phyloP scores from a whole-genome alignment of 2,888 invertebrate species.

The Dasypolia templi region DNA sequence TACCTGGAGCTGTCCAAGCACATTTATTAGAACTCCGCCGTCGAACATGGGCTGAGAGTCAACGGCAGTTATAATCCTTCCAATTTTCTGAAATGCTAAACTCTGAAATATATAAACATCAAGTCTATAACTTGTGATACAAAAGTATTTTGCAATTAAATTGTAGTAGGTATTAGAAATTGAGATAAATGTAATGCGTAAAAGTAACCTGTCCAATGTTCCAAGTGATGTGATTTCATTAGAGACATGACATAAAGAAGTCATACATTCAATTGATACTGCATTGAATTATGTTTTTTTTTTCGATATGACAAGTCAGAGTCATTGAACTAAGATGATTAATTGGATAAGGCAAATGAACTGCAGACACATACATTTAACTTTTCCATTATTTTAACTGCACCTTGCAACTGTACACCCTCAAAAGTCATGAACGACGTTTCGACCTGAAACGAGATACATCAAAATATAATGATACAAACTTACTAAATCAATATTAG shows the following conservation, averaged over 20 bases:
- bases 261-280: conserved; percentile 23
- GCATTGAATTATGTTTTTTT: conserved; percentile 5
- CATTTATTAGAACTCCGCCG: conserved; percentile 98
- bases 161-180: conserved; percentile 4
- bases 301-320: conserved; percentile 16
- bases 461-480: conserved; percentile 31
- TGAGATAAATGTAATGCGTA: conserved; percentile 52
- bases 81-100: conserved; percentile 97
- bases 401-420: conserved; percentile 97
- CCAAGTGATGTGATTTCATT: conserved; percentile 4
- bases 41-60: conserved; percentile 99
- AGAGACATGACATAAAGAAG: neutral
- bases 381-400: conserved; percentile 98
- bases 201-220: conserved; percentile 18
- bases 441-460: conserved; percentile 92
- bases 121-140: neutral
- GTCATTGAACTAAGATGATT: conserved; percentile 38
- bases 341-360: conserved; percentile 43
- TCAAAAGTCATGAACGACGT: conserved; percentile 99
- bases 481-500: conserved; percentile 6
- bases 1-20: conserved; percentile 98
- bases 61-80: conserved; percentile 96
- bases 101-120: conserved; percentile 91
- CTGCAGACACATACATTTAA: conserved; percentile 93
- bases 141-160: neutral